Conservation (phyloP, 1,140 invertebrate genomes). For the Hylaeus anthracinus region DNA sequence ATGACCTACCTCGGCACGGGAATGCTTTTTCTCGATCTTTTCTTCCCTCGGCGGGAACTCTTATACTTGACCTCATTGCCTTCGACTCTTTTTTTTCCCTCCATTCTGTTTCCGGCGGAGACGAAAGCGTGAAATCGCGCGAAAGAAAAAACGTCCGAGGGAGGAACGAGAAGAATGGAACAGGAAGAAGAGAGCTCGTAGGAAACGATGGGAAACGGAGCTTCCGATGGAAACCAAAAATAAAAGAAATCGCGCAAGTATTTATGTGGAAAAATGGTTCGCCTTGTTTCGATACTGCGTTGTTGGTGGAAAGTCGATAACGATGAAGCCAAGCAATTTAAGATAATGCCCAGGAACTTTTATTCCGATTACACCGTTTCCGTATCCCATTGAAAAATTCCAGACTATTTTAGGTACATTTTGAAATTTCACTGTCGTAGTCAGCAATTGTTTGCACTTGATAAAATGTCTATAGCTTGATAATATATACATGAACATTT, state of each 20-base stretch:
- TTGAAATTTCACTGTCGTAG: too few relatives aligned
- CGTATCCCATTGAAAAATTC: neutral
- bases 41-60: constrained; percentile 46
- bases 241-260: constrained; percentile 24
- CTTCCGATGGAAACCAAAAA: constrained; percentile 31
- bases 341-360: neutral
- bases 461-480: too few relatives aligned
- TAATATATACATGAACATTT: too few relatives aligned
- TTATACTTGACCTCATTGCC: constrained; percentile 58
- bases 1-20: constrained; percentile 44
- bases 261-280: constrained; percentile 39
- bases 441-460: too few relatives aligned
- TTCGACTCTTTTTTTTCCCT: constrained; percentile 21
- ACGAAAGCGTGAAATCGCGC: constrained; percentile 25
- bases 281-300: constrained; percentile 5
- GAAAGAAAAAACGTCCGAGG: constrained; percentile 1
- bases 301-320: neutral
- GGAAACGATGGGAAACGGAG: constrained; percentile 32
- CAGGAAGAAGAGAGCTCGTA: constrained; percentile 5
- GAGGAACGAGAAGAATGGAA: neutral
- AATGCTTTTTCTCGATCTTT: constrained; percentile 35
- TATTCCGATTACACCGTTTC: neutral
- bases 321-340: neutral
- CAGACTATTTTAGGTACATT: too few relatives aligned
- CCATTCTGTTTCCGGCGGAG: constrained; percentile 19